A percentile compares a stretch with the other conserved stretches of the same genome.
Evolutionary conservation across 2,113 vertebrate species (phyloP).

Genomic region (Picathartes gymnocephalus): DNA sequence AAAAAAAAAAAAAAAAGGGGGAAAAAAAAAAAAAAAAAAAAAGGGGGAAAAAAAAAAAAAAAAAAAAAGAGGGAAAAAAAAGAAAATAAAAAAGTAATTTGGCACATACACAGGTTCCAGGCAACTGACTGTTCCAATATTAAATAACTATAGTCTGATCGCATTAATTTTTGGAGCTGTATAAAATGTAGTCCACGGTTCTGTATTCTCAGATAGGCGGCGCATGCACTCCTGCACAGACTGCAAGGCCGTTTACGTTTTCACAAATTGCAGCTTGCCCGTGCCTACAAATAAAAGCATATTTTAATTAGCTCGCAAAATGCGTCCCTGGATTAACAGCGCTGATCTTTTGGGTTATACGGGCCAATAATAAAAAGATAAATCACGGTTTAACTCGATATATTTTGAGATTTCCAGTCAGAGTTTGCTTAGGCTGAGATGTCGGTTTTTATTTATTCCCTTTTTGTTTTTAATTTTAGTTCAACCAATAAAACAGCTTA

Average conservation of each 20-base stretch:
- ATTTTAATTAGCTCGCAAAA: constrained; percentile 59
- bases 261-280: constrained; percentile 14
- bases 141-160: constrained; percentile 36
- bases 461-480: constrained; percentile 58
- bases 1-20: not conserved
- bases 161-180: constrained; percentile 25
- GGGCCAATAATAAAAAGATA: constrained; percentile 49
- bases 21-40: not conserved
- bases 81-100: not conserved
- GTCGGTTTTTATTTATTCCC: constrained; percentile 39
- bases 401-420: constrained; percentile 24
- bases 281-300: constrained; percentile 50
- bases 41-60: not conserved
- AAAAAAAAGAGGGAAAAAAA: rapidly evolving
- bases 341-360: constrained; percentile 50
- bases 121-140: constrained; percentile 50
- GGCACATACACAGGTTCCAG: constrained; percentile 38
- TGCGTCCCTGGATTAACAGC: constrained; percentile 39
- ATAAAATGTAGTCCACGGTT: not conserved
- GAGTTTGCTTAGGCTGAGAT: constrained; percentile 9
- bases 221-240: not conserved
- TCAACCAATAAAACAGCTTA: constrained; percentile 49
- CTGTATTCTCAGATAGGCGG: not conserved
- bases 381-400: constrained; percentile 33
- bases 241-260: not conserved